These are phyloP conservation scores for Sturnus vulgaris DNA, from an alignment of 2,113 vertebrate genomes.

Conservation along the genomic window DNA sequence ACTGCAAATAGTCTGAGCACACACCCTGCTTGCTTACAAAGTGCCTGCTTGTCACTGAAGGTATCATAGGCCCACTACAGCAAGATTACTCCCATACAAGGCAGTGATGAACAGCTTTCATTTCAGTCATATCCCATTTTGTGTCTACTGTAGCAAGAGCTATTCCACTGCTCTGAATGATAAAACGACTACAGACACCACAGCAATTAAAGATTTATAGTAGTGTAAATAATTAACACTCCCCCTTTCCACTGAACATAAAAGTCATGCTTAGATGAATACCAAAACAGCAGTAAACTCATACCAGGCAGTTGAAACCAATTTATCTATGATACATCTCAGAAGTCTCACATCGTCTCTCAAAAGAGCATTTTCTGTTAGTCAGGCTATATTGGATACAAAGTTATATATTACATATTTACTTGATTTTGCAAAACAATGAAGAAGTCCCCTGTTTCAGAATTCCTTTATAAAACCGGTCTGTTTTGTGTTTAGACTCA, in stretches of 20 bases:
- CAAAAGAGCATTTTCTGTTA: not conserved
- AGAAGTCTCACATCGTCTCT: not conserved
- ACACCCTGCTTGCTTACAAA: not conserved
- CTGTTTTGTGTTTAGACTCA: not conserved
- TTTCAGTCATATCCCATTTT: not conserved
- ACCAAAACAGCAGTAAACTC: constrained; percentile 2
- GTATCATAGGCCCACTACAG: not conserved
- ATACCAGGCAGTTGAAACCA: not conserved
- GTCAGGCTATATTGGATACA: not conserved
- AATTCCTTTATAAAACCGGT: not conserved
- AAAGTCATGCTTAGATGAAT: constrained; percentile 14
- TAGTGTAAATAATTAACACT: constrained; percentile 48
- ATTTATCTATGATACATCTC: not conserved
- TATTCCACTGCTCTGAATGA: not conserved
- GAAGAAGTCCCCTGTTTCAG: not conserved
- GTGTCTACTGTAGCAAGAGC: not conserved
- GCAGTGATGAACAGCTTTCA: not conserved
- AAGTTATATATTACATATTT: not conserved
- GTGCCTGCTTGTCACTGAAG: not conserved
- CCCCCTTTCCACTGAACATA: not conserved
- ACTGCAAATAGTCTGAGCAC: not conserved
- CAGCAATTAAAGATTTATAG: constrained; percentile 14
- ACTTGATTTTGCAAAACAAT: not conserved
- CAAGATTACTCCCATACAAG: not conserved
- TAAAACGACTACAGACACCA: not conserved